phyloP scores from a whole-genome alignment of 2,888 invertebrate genomes.

The Leptarthrus brevirostris region DNA sequence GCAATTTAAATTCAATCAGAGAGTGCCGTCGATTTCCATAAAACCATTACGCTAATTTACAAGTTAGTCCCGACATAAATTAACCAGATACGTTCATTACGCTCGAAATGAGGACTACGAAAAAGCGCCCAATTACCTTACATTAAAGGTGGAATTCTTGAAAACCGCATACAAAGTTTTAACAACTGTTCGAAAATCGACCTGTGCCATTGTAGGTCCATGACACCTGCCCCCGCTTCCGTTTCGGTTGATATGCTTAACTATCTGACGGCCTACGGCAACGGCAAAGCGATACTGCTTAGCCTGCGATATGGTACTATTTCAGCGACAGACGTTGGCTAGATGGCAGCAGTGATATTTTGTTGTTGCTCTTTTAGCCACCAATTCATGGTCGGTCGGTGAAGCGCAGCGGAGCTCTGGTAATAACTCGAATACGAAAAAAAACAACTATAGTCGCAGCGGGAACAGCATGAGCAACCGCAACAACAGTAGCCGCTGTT shows the following conservation, averaged over 20 bases:
- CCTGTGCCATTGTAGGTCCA: constrained; percentile 4
- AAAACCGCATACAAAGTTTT: background rate
- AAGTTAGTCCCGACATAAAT: constrained; percentile 25
- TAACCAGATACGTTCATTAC: constrained; percentile 23
- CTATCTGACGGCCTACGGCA: background rate
- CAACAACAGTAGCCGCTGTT: background rate
- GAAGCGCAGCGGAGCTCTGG: constrained; percentile 30
- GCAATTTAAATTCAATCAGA: constrained; percentile 39
- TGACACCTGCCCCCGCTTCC: constrained; percentile 30
- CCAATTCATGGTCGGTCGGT: constrained; percentile 29
- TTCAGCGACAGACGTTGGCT: too few relatives aligned
- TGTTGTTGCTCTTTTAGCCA: background rate
- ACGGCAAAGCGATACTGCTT: too few relatives aligned
- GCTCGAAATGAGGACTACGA: background rate
- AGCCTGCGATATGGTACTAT: too few relatives aligned
- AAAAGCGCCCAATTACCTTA: background rate
- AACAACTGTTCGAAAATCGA: background rate
- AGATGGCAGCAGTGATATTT: too few relatives aligned
- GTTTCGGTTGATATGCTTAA: constrained; percentile 12
- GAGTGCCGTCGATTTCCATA: constrained; percentile 26
- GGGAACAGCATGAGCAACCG: background rate
- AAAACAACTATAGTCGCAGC: background rate
- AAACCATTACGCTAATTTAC: constrained; percentile 35
- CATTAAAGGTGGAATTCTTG: background rate
- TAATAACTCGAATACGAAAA: constrained; percentile 20